These are phyloP conservation scores for Procambarus clarkii DNA, from an alignment of 1,140 invertebrate genomes.

Conservation along the genomic window DNA sequence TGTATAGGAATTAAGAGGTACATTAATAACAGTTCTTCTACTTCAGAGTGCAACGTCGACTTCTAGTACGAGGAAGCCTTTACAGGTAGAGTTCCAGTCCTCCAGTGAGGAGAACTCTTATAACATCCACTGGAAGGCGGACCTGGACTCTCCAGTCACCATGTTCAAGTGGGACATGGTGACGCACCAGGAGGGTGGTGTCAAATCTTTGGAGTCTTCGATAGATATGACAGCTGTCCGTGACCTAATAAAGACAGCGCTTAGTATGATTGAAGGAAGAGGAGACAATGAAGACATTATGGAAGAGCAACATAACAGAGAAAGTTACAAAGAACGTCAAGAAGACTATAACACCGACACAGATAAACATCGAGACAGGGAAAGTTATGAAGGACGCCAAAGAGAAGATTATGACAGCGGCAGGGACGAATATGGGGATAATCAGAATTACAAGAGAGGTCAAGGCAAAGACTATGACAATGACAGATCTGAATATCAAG, in stretches of 20 bases:
- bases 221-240: constrained; percentile 8
- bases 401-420: background rate
- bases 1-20: no score
- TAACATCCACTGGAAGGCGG: background rate
- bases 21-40: no score
- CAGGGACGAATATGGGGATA: no score
- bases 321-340: background rate
- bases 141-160: background rate
- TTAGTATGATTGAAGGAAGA: background rate
- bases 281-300: background rate
- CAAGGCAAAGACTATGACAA: no score
- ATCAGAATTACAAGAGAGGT: no score
- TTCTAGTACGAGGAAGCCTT: background rate
- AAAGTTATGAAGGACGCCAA: no score
- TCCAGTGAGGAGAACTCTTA: constrained; percentile 15
- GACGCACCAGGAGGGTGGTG: constrained; percentile 24
- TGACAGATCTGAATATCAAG: no score
- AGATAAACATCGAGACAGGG: no score
- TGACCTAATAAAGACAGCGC: background rate
- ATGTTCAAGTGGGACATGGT: constrained; percentile 17
- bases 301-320: background rate
- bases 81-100: background rate
- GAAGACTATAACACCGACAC: background rate
- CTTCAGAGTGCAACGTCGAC: background rate
- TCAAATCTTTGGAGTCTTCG: background rate